Percentiles rank a stretch among this genome's conserved stretches.
Evolutionary conservation across 2,888 invertebrate genomes (phyloP).

Genomic region (Glaucopsyche alexis): DNA sequence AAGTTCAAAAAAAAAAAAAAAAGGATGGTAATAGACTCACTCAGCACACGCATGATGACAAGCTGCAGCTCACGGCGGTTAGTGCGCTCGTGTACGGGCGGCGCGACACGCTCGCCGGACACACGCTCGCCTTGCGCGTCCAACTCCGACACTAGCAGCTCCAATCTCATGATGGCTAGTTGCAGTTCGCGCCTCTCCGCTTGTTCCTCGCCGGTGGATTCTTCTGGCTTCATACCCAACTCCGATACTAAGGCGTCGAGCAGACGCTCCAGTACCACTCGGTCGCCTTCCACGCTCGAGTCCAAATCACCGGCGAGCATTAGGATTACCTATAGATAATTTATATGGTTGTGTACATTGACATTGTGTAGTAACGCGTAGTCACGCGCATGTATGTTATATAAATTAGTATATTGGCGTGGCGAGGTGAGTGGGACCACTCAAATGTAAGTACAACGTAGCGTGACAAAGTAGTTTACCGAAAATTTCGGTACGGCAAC

Average conservation of each 20-base stretch:
- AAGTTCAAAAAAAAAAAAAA: no score
- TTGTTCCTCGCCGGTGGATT: slow-evolving; percentile 73
- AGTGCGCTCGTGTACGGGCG: slow-evolving; percentile 82
- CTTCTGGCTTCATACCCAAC: slow-evolving; percentile 82
- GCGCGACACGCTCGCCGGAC: slow-evolving; percentile 57
- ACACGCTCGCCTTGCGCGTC: slow-evolving; percentile 71
- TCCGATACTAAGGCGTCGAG: slow-evolving; percentile 86
- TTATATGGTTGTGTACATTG: background rate
- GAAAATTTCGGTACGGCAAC: no score
- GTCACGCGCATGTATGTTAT: no score
- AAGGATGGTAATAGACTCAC: slow-evolving; percentile 69
- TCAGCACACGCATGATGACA: slow-evolving; percentile 91
- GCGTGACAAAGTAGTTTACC: no score
- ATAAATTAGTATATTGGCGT: no score
- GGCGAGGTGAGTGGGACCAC: no score
- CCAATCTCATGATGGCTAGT: slow-evolving; percentile 90
- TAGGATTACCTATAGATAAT: slow-evolving; percentile 82
- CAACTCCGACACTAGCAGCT: slow-evolving; percentile 85
- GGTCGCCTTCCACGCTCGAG: slow-evolving; percentile 89
- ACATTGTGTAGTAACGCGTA: no score
- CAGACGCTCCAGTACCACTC: slow-evolving; percentile 86
- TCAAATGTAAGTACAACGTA: no score
- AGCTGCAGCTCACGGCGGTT: slow-evolving; percentile 92
- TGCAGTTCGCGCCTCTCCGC: slow-evolving; percentile 90
- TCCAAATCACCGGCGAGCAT: slow-evolving; percentile 95